Base-by-base conservation (phyloP, 1,140 invertebrate genomes). In the Hirudo medicinalis region DNA sequence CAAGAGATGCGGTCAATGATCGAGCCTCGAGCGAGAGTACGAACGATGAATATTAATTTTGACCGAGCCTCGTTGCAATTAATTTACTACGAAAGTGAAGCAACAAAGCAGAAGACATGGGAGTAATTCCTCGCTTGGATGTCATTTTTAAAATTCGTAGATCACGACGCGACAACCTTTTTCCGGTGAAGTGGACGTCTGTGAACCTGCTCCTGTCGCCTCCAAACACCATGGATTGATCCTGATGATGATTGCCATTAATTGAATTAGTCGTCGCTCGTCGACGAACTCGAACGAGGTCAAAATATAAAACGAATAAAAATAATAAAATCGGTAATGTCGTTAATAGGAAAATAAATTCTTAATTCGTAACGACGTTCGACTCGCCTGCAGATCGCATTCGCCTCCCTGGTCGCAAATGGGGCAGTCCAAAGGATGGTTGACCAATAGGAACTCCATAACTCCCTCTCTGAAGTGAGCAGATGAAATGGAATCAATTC, bases 331-430 rank as follows among this genome's bases (percentile, higher is more conserved):
- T n/a, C 9, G 54, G 9, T 3, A 57, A 57, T 57, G 9, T 5
- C 9, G 2, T 5, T 36, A 27, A 43, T 68, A 9, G 9, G 2
- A 29, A 68, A 43, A 22, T 20, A 11, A 20, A 8, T 20, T 5
- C 20, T n/a, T 15, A 72, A 15, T 40, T 57, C 69, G 29, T 69
- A 27, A 69, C 25, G n/a, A n/a, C n/a, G n/a, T n/a, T n/a, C n/a
- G n/a, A 22, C 11, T 36, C 6, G 78, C 82, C 76, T 86, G 85
- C 22, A 99, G 85, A 84, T 99, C 95, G 83, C 95, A 99, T 85
- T 99, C 96, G n/a, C 96, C 96, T 72, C 95, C 96, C 77, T 85
- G 97, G 83, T 99, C 97, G 86, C 97, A 99, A 83, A 99, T 99
- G 13, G 97, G 97, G 83, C 97, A 99, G 84, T 99, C 96, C 25